A percentile compares a stretch with the other conserved stretches of the same genome.
Evolutionary conservation across 1,140 invertebrate genomes (phyloP).

Genomic region (Bombus superbus): DNA sequence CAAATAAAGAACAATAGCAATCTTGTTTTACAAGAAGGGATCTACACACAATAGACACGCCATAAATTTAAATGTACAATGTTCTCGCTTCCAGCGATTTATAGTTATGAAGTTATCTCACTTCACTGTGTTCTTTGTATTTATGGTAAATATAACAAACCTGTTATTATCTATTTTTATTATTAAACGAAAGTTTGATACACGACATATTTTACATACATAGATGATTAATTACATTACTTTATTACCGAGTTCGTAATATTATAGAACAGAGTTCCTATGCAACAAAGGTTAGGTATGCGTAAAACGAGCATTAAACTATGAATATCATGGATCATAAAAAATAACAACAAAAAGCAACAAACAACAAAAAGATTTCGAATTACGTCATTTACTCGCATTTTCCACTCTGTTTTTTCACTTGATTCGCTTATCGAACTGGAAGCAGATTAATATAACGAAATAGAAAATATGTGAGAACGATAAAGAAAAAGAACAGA

Average conservation of each 20-base stretch:
- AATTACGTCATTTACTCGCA: neutral
- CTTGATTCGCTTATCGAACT: neutral
- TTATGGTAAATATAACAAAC: neutral
- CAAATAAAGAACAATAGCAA: neutral
- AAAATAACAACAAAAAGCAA: neutral
- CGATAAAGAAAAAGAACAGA: neutral
- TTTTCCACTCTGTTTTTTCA: too few species aligned
- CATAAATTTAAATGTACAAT: neutral
- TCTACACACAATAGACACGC: neutral
- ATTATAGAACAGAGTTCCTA: neutral
- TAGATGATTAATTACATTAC: neutral
- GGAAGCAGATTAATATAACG: neutral
- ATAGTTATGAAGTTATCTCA: neutral
- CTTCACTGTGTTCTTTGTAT: neutral
- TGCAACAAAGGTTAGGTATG: neutral
- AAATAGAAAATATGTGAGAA: neutral
- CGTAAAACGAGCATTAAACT: neutral
- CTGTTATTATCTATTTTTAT: neutral
- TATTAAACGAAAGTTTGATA: neutral
- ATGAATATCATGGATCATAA: neutral
- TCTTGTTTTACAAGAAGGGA: neutral
- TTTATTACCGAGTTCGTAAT: neutral
- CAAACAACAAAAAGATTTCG: neutral
- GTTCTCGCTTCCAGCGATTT: neutral
- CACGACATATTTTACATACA: too few species aligned